Conservation (phyloP, 2,113 vertebrate species). For the Gallinago undulata region DNA sequence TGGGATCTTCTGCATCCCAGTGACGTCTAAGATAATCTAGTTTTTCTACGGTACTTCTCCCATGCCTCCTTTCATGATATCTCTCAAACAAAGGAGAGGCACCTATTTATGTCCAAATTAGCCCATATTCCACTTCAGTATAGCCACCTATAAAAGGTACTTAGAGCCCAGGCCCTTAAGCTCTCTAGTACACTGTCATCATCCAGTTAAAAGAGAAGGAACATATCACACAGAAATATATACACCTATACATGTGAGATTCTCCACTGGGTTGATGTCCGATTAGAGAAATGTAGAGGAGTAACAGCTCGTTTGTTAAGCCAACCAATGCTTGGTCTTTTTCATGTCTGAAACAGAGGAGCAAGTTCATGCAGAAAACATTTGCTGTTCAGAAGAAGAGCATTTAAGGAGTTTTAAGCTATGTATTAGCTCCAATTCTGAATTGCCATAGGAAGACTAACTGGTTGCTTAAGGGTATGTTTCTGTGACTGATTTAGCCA, state of each 20-base stretch:
- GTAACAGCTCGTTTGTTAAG: neutral
- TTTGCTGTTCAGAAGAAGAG: neutral
- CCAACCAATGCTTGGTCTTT: neutral
- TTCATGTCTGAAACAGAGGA: neutral
- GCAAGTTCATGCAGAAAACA: neutral
- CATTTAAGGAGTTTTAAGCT: neutral
- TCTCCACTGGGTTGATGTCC: neutral
- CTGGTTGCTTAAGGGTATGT: neutral
- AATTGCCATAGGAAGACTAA: neutral
- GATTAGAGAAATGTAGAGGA: neutral
- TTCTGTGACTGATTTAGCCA: neutral
- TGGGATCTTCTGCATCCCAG: neutral
- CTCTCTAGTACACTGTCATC: neutral
- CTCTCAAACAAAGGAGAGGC: neutral
- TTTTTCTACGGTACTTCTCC: neutral
- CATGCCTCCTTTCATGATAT: neutral
- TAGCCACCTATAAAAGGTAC: neutral
- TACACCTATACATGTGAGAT: neutral
- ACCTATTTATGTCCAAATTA: neutral
- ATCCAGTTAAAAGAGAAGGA: neutral
- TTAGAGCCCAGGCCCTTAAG: neutral
- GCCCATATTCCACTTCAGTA: neutral
- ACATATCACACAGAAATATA: neutral
- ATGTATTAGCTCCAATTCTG: neutral
- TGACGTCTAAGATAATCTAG: neutral